Base-by-base conservation (phyloP, 2,113 vertebrate species). In the Cavia aperea region DNA sequence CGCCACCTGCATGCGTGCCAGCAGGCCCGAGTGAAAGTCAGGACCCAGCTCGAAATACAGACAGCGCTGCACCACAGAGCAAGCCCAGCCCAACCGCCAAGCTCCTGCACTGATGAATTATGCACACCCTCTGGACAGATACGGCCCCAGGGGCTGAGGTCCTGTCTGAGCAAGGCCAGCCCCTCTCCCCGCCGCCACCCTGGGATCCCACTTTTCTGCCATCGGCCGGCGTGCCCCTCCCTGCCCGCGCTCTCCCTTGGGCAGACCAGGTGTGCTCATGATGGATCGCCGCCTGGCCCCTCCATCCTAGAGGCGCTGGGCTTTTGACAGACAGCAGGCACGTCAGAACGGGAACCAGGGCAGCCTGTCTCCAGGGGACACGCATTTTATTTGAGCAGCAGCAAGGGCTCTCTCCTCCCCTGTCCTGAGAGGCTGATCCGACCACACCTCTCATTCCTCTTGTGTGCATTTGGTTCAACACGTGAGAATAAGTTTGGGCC, bases 361-460 rank as follows among this genome's bases (percentile, higher is more conserved):
- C 78, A 77, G 60, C 75, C 96, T 86, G 90, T 90, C 96, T 93
- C n/a, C 15, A 16, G 91, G 92, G 85, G 88, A 79, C 31, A 11
- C 0, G 10, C 13, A 0, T 89, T 92, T 89, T 72, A 84, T 84
- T 33, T 46, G 92, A 58, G 68, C 51, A 63, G 2, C 21, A n/a
- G 72, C 7, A 5, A 51, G 75, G 90, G n/a, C 75, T 83, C 26
- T 83, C 68, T 66, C 92, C 66, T 81, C 33, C 97, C 96, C 97
- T 97, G 95, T 95, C 98, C 97, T 97, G 97, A 97, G 98, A 97
- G 98, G 97, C 96, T 96, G 97, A 95, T 97, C 92, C 95, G 68
- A 88, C 96, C 96, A 90, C 95, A 33, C 96, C 96, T 89, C 68
- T 65, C 46, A 51, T 15, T 43, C 78, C 70, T 66, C 70, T 85